A percentile compares a stretch with the other conserved stretches of the same genome.
Evolutionary conservation across 2,888 invertebrate species (phyloP).

Genomic region (Prosopocoilus inquinatus): DNA sequence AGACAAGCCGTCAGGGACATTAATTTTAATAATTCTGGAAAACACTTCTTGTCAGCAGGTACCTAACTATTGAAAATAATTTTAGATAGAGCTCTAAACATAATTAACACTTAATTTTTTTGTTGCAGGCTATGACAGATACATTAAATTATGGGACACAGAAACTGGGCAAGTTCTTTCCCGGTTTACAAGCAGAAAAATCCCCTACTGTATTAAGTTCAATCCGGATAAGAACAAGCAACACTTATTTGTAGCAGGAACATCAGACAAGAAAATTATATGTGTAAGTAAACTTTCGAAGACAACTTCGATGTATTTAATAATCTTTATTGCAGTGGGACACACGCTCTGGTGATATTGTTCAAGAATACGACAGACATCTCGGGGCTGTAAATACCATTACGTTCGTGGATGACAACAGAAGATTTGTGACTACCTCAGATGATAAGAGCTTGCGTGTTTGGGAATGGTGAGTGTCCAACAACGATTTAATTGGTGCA

Average conservation of each 20-base stretch:
- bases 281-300: conserved; percentile 68
- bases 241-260: conserved; percentile 96
- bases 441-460: conserved; percentile 98
- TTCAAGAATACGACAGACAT: conserved; percentile 98
- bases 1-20: conserved; percentile 95
- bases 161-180: conserved; percentile 87
- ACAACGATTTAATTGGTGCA: not conserved
- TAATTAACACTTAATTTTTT: conserved; percentile 28
- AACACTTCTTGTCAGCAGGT: conserved; percentile 92
- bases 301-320: not conserved
- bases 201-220: conserved; percentile 97
- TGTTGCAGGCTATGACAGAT: conserved; percentile 83
- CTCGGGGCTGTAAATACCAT: conserved; percentile 98
- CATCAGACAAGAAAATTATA: conserved; percentile 98
- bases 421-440: conserved; percentile 96
- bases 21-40: conserved; percentile 92
- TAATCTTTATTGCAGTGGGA: conserved; percentile 76
- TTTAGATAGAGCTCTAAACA: not conserved
- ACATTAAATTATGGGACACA: conserved; percentile 98
- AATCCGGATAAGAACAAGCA: conserved; percentile 97
- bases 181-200: conserved; percentile 92
- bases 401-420: conserved; percentile 98
- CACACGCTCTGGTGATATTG: conserved; percentile 88
- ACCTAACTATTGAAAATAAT: conserved; percentile 45
- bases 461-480: conserved; percentile 88